Conservation (phyloP, 2,797 vertebrate genomes). For the Nannoperca australis region DNA sequence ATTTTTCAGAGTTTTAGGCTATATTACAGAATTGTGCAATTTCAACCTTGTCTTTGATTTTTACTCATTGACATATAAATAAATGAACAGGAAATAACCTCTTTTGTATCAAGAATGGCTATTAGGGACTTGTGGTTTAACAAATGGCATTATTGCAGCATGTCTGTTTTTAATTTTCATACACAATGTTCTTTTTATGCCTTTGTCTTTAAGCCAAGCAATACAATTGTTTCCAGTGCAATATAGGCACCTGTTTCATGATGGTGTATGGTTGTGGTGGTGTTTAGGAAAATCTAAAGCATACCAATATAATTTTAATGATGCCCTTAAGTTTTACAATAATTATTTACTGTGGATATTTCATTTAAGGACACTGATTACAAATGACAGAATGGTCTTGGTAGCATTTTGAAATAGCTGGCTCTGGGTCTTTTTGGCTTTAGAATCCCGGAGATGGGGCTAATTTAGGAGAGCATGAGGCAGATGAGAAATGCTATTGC, state of each 20-base stretch:
- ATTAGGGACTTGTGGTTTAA: conserved; percentile 33
- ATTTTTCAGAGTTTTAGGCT: conserved; percentile 6
- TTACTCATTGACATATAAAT: conserved; percentile 22
- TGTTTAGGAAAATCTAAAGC: conserved; percentile 28
- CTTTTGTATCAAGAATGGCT: conserved; percentile 27
- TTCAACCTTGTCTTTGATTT: conserved; percentile 13
- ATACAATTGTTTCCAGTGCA: conserved; percentile 52
- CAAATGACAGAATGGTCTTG: conserved; percentile 49
- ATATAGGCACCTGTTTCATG: conserved; percentile 61
- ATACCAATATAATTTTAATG: conserved; percentile 22
- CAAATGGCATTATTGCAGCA: conserved; percentile 40
- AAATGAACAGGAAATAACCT: conserved; percentile 37
- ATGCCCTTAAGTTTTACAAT: conserved; percentile 27
- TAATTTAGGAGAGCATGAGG: conserved; percentile 54
- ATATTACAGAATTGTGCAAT: conserved; percentile 4
- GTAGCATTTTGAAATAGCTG: conserved; percentile 50
- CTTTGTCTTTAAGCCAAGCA: conserved; percentile 62
- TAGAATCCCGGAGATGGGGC: conserved; percentile 23
- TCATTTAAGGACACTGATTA: conserved; percentile 46
- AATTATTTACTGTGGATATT: conserved; percentile 25
- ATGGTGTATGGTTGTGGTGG: conserved; percentile 15
- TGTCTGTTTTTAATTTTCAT: conserved; percentile 68
- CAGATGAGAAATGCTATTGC: conserved; percentile 41
- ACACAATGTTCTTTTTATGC: conserved; percentile 50
- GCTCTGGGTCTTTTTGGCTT: conserved; percentile 51